Base-by-base conservation (phyloP, 2,797 vertebrate genomes). In the Acridotheres tristis region DNA sequence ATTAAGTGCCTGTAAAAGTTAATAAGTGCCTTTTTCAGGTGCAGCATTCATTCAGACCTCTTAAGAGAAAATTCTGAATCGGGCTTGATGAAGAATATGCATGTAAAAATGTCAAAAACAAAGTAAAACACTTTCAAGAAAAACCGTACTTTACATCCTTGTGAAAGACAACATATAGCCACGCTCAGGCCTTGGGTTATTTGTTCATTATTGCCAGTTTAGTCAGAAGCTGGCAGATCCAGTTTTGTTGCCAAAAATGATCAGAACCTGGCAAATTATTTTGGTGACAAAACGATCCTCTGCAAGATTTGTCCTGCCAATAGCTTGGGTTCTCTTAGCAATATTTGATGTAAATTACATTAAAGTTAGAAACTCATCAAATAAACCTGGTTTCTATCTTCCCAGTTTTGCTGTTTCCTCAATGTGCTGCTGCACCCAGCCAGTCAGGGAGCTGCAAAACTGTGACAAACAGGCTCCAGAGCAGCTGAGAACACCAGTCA, bases 391-490 rank as follows among this genome's bases (percentile, higher is more conserved):
- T 61, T 85, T 59, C 23, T 65, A 8, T 73, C 32, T 42, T 89
- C 45, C 13, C 40, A 67, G 26, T 57, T 79, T 34, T 79, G 12
- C 40, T 42, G 1, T 75, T 90, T 91, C 62, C 72, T 61, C 58
- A 51, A 40, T 2, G 29, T 82, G 66, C 38, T 69, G 61, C 57
- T 74, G 61, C 38, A 66, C 7, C 12, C 38, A 43, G 58, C 14
- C 73, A 30, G 20, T 4, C 27, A 59, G 11, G 1, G 25, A 78
- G 45, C 36, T 54, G 66, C 1, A 1, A 18, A 63, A 23, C 57
- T 42, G 75, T 2, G 0, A 10, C n/a, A 57, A 71, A 54, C 0
- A 0, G 47, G 51, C 42, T 66, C 19, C 38, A 57, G 58, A 85
- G 74, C 54, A 67, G 40, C 50, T 47, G 57, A 87, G 43, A 29